Percentiles rank a stretch among this genome's conserved stretches.
Conservation (phyloP, 2,888 invertebrate species). For the Eristalis pertinax region DNA sequence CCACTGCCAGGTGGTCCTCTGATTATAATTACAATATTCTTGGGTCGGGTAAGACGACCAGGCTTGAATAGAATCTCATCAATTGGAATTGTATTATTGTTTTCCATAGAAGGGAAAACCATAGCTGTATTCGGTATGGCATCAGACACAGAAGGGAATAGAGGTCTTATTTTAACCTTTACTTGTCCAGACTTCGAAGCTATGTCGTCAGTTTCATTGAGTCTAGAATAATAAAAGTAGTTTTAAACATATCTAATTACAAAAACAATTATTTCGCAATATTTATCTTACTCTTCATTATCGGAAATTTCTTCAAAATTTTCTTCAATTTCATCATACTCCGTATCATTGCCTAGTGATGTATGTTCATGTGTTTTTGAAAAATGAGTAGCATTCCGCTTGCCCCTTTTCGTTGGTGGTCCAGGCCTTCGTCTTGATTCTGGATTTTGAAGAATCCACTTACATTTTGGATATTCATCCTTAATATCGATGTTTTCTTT, state of each 20-base stretch:
- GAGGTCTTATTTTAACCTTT: conserved; percentile 39
- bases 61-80: conserved; percentile 92
- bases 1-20: conserved; percentile 97
- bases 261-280: neutral
- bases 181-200: conserved; percentile 15
- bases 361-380: neutral
- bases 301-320: conserved; percentile 79
- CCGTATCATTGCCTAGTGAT: neutral
- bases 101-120: conserved; percentile 77
- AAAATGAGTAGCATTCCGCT: conserved; percentile 4
- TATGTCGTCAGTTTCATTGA: conserved; percentile 3
- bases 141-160: conserved; percentile 70
- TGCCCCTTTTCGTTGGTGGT: conserved; percentile 66
- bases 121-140: conserved; percentile 59
- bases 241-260: neutral
- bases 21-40: conserved; percentile 91
- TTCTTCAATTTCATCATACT: conserved; percentile 66
- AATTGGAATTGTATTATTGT: conserved; percentile 84
- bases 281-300: conserved; percentile 77
- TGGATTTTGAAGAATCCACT: conserved; percentile 61
- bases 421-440: conserved; percentile 49
- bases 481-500: neutral
- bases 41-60: conserved; percentile 90
- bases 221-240: conserved; percentile 5
- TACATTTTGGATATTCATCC: conserved; percentile 39